Evolutionary conservation across 2,888 invertebrate genomes (phyloP).

Genomic region (Dascillus cervinus): DNA sequence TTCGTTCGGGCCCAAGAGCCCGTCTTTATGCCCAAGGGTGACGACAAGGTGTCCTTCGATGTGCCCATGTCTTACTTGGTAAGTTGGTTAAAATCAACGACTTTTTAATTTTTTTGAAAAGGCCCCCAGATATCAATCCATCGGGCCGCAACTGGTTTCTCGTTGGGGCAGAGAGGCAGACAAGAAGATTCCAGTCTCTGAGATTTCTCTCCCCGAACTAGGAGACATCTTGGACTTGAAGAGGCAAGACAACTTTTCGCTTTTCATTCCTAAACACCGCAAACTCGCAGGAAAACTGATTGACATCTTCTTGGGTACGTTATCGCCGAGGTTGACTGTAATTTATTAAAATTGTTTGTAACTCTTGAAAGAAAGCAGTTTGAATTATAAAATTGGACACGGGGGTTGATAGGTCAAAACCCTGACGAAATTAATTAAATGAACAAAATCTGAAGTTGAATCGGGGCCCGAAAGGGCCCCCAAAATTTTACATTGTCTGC

Average conservation of each 20-base stretch:
- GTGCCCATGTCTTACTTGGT: constrained; percentile 55
- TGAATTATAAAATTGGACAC: too few relatives aligned
- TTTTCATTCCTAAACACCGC: constrained; percentile 65
- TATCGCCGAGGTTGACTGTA: too few relatives aligned
- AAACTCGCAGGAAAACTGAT: constrained; percentile 63
- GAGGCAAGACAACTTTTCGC: constrained; percentile 59
- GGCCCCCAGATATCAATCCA: constrained; percentile 48
- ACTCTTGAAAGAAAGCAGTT: too few relatives aligned
- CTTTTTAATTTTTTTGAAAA: constrained; percentile 20
- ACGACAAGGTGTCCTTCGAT: constrained; percentile 49
- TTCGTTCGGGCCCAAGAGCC: constrained; percentile 73
- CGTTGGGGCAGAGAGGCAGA: constrained; percentile 51
- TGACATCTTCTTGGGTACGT: constrained; percentile 58
- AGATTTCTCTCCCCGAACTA: constrained; percentile 50
- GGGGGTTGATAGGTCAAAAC: too few relatives aligned
- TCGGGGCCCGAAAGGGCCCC: too few relatives aligned
- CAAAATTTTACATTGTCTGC: too few relatives aligned
- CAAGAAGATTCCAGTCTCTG: constrained; percentile 48
- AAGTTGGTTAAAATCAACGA: constrained; percentile 31
- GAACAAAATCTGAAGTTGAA: too few relatives aligned
- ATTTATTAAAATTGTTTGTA: too few relatives aligned
- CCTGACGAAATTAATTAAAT: too few relatives aligned
- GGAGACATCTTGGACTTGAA: constrained; percentile 49
- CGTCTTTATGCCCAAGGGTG: constrained; percentile 68
- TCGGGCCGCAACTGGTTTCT: constrained; percentile 51